A percentile compares a stretch with the other conserved stretches of the same genome.
Conservation (phyloP, 2,888 invertebrate species). For the Aporophyla lueneburgensis region DNA sequence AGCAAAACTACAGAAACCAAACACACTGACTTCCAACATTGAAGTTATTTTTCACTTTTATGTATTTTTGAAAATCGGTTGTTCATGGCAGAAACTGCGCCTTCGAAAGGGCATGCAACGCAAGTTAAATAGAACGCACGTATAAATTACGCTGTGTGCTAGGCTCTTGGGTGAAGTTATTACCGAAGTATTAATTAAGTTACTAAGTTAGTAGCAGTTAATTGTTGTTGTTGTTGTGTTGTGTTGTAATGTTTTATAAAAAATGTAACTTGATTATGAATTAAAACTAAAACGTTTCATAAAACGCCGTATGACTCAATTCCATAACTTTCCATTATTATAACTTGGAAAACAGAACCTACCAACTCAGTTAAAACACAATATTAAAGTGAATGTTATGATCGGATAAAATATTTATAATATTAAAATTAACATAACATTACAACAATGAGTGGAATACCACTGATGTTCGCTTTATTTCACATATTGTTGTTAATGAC, state of each 20-base stretch:
- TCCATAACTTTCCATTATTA: neutral
- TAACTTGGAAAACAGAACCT: neutral
- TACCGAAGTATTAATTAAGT: neutral
- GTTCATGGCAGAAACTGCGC: neutral
- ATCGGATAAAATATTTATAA: neutral
- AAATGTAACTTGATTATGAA: no score
- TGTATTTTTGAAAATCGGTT: no score
- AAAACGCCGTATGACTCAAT: neutral
- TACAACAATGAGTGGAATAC: neutral
- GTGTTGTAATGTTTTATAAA: neutral
- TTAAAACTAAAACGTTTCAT: neutral
- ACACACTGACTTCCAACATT: no score
- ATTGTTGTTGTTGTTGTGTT: neutral
- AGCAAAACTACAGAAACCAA: no score
- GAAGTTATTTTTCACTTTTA: no score
- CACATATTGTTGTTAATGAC: neutral
- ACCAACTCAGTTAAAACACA: neutral
- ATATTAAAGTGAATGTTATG: neutral
- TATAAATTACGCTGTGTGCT: no score
- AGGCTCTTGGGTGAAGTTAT: neutral
- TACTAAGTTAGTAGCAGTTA: neutral
- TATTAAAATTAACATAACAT: neutral
- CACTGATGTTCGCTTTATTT: neutral
- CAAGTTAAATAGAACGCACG: no score
- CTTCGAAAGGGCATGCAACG: no score